phyloP scores from a whole-genome alignment of 1,140 invertebrate species.

The Pseudomyrmex flavicornis region DNA sequence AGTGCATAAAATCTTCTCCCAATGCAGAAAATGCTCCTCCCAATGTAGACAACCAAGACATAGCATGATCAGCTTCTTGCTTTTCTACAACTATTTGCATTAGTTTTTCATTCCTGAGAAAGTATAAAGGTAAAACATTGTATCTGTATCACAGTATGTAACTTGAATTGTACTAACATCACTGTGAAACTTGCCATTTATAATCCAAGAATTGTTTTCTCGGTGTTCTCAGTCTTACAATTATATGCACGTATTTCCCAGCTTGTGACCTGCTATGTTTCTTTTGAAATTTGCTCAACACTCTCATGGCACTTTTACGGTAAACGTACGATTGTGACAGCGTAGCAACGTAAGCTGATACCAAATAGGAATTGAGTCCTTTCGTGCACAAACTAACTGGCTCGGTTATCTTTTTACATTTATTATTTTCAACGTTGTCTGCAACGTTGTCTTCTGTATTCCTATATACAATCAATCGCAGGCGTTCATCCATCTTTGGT shows the following conservation, averaged over 20 bases:
- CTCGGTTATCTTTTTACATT: conserved; percentile 18
- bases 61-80: conserved; percentile 92
- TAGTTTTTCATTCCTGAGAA: conserved; percentile 81
- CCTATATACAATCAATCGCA: conserved; percentile 68
- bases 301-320: conserved; percentile 67
- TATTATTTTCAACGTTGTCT: conserved; percentile 6
- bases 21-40: conserved; percentile 97
- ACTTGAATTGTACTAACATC: neutral
- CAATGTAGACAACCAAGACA: conserved; percentile 98
- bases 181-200: conserved; percentile 85
- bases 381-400: conserved; percentile 68
- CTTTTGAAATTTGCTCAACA: conserved; percentile 55
- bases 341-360: conserved; percentile 73
- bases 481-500: conserved; percentile 63
- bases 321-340: conserved; percentile 74
- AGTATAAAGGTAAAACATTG: conserved; percentile 14
- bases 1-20: conserved; percentile 93
- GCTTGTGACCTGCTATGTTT: neutral
- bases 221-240: conserved; percentile 81
- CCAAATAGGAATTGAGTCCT: conserved; percentile 78
- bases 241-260: conserved; percentile 23
- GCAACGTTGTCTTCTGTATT: neutral
- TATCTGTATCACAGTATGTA: neutral
- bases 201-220: conserved; percentile 88
- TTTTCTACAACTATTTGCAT: conserved; percentile 86